phyloP scores from a whole-genome alignment of 2,113 vertebrate genomes.

The Festucalex cinctus region DNA sequence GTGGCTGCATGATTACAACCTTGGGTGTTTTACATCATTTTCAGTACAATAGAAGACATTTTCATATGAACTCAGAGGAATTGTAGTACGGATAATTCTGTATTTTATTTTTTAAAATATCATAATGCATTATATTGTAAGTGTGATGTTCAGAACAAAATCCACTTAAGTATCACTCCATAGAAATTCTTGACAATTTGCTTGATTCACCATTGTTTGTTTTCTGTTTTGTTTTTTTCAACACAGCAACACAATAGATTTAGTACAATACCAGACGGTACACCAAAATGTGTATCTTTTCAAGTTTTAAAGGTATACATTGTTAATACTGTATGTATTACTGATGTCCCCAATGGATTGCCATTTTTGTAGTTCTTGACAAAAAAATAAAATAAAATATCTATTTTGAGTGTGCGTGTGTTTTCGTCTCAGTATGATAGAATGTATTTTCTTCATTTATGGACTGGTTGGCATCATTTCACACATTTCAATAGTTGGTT shows the following conservation, averaged over 20 bases:
- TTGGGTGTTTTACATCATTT: no score
- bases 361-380: background rate
- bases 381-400: background rate
- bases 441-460: background rate
- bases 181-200: background rate
- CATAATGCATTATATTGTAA: background rate
- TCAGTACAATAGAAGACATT: no score
- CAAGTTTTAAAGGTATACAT: no score
- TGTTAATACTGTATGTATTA: background rate
- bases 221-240: background rate
- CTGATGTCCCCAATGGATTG: background rate
- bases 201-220: background rate
- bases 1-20: conserved; percentile 9
- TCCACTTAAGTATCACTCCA: background rate
- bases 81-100: no score
- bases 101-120: background rate
- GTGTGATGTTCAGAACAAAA: background rate
- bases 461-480: background rate
- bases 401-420: no score
- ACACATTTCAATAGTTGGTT: background rate
- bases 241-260: background rate
- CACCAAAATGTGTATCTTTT: no score
- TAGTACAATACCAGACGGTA: background rate
- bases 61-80: no score
- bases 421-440: background rate